Evolutionary conservation across 2,113 vertebrate genomes (phyloP).

Genomic region (Strigops habroptila): DNA sequence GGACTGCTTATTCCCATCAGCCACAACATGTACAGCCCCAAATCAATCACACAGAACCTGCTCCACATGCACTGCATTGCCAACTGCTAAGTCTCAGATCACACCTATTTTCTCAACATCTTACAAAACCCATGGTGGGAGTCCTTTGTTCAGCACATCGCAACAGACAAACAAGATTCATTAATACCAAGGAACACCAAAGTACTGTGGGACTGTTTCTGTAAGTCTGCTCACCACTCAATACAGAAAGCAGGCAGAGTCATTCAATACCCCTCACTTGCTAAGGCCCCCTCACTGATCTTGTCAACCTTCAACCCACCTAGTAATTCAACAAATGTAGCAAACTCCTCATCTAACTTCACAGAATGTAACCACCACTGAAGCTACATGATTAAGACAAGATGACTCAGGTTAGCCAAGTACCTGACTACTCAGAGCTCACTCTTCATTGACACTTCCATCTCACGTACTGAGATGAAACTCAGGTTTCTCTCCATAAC

Average conservation of each 20-base stretch:
- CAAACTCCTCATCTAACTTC: neutral
- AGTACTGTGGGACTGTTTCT: neutral
- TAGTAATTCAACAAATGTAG: rapidly evolving
- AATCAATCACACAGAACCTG: neutral
- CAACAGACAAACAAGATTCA: neutral
- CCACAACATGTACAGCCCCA: neutral
- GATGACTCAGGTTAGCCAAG: neutral
- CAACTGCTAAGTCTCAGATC: neutral
- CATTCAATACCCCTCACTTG: neutral
- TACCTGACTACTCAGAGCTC: neutral
- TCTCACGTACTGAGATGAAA: neutral
- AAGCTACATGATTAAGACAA: neutral
- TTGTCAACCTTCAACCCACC: neutral
- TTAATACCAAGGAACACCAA: neutral
- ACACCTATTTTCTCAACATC: neutral
- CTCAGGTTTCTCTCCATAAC: neutral
- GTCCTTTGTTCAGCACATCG: neutral
- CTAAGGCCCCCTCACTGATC: no score
- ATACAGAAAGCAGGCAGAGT: neutral
- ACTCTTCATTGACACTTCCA: neutral
- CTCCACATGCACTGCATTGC: neutral
- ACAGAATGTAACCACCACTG: rapidly evolving
- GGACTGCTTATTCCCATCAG: neutral
- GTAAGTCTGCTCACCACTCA: neutral
- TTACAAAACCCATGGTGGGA: neutral